Evolutionary conservation across 2,797 vertebrate species (phyloP).

Genomic region (Todus mexicanus): DNA sequence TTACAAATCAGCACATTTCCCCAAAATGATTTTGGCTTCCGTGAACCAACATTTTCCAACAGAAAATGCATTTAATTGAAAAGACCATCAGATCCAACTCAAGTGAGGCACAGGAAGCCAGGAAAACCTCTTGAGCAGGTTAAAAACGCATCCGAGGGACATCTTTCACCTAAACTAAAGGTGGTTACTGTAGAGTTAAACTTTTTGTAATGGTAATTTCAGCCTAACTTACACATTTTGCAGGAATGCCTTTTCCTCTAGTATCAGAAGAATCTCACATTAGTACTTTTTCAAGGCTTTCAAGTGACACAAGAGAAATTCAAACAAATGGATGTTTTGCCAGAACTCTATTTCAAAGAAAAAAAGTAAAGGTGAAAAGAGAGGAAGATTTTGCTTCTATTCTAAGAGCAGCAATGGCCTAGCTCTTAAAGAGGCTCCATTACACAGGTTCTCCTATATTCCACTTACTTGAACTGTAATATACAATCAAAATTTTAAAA

Average conservation of each 20-base stretch:
- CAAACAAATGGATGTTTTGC: neutral
- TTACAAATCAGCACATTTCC: neutral
- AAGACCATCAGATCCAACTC: neutral
- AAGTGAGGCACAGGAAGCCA: neutral
- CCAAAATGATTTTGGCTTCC: neutral
- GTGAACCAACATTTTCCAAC: neutral
- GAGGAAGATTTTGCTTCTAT: neutral
- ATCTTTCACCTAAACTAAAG: neutral
- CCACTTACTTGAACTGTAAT: neutral
- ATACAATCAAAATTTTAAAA: neutral
- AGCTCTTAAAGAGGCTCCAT: neutral
- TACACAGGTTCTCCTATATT: neutral
- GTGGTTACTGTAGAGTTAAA: no score
- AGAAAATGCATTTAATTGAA: neutral
- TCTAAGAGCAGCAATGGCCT: neutral
- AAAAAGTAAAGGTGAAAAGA: neutral
- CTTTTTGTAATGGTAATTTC: no score
- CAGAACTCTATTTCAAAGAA: neutral
- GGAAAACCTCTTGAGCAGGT: neutral
- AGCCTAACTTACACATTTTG: neutral
- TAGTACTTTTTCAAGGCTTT: neutral
- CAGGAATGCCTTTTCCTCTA: neutral
- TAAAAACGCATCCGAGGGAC: rapidly evolving
- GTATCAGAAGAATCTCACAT: neutral
- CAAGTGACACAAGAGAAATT: neutral